Conservation (phyloP, 2,113 vertebrate genomes). For the Egretta garzetta region DNA sequence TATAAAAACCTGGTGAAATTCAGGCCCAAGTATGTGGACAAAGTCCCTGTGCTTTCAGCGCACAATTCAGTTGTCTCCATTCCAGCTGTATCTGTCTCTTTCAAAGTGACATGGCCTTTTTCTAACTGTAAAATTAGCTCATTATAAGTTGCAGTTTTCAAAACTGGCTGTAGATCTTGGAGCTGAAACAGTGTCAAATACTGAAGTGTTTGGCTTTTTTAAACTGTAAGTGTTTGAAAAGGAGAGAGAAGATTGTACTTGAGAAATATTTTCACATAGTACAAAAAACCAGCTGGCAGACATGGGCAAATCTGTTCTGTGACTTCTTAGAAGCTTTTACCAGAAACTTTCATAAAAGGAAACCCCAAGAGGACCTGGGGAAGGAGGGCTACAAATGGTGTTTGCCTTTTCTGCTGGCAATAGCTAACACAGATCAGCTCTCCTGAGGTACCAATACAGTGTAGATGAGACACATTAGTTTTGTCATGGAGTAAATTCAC, state of each 20-base stretch:
- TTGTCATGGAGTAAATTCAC: not conserved
- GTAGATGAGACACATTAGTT: not conserved
- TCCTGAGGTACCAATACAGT: not conserved
- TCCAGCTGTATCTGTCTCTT: not conserved
- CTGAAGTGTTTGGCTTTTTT: not conserved
- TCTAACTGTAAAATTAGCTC: not conserved
- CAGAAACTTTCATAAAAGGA: constrained; percentile 58
- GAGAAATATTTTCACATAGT: constrained; percentile 53
- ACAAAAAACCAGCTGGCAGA: constrained; percentile 11
- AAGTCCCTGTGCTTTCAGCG: not conserved
- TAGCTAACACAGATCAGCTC: not conserved
- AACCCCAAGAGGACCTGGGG: constrained; percentile 30
- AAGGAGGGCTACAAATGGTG: constrained; percentile 9
- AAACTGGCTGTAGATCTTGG: not conserved
- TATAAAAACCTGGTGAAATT: not conserved
- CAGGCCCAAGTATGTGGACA: not conserved
- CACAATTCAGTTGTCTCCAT: not conserved
- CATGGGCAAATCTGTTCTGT: constrained; percentile 16
- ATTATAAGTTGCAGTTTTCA: not conserved
- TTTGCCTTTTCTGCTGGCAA: not conserved
- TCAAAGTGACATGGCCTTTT: not conserved
- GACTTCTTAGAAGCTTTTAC: constrained; percentile 52
- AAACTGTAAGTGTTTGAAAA: constrained; percentile 1
- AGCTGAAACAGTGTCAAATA: not conserved
- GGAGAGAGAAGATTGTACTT: constrained; percentile 3